These are phyloP conservation scores for Cryptoprocta ferox DNA, from an alignment of 2,797 vertebrate species.

Conservation along the genomic window DNA sequence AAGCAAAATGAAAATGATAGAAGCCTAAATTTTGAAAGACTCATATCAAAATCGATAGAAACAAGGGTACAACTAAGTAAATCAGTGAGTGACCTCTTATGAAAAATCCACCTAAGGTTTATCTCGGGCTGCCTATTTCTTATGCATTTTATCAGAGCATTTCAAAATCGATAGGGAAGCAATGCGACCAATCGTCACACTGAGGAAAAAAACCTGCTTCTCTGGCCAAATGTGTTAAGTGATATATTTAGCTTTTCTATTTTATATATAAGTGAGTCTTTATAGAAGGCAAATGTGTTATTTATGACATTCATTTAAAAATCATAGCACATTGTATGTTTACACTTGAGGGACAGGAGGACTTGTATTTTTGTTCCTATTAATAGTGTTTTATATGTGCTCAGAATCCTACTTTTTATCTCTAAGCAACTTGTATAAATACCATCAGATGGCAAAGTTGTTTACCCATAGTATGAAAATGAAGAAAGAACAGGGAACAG, in stretches of 20 bases:
- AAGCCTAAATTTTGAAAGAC: conserved; percentile 21
- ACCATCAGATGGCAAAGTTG: conserved; percentile 4
- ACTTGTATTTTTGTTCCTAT: neutral
- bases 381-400: neutral
- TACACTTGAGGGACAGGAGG: neutral
- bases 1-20: conserved; percentile 34
- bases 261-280: neutral
- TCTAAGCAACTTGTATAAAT: conserved; percentile 53
- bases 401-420: neutral
- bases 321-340: neutral
- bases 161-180: conserved; percentile 57
- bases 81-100: neutral
- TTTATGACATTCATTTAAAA: conserved; percentile 57
- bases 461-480: conserved; percentile 41
- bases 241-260: conserved; percentile 2
- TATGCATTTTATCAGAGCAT: neutral
- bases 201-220: neutral
- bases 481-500: conserved; percentile 3
- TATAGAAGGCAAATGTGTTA: conserved; percentile 32
- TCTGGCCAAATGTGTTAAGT: conserved; percentile 3
- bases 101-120: neutral
- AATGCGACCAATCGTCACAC: neutral
- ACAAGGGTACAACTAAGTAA: neutral
- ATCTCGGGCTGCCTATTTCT: neutral
- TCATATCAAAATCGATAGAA: conserved; percentile 32